Percentiles rank a stretch among this genome's conserved stretches.
These are phyloP conservation scores for Drosophila neutralis DNA, from an alignment of 2,888 invertebrate species.

Conservation along the genomic window DNA sequence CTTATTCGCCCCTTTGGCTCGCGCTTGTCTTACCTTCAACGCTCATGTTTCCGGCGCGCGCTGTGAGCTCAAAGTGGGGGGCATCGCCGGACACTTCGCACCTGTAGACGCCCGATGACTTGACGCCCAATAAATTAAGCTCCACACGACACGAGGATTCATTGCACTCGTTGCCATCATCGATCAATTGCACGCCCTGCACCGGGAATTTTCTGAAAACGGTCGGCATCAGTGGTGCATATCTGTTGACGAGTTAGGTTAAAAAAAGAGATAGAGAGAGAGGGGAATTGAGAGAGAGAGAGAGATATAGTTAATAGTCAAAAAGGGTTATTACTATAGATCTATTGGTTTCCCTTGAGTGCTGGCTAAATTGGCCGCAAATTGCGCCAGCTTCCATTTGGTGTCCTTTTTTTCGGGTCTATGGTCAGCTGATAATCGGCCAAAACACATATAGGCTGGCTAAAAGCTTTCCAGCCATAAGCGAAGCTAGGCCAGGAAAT, in stretches of 20 bases:
- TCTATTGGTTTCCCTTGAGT: constrained; percentile 35
- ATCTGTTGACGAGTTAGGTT: constrained; percentile 58
- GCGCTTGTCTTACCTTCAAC: constrained; percentile 85
- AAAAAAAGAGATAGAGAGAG: neutral
- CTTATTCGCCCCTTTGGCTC: constrained; percentile 44
- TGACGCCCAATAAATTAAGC: constrained; percentile 79
- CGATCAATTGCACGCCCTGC: constrained; percentile 77
- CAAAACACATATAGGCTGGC: constrained; percentile 48
- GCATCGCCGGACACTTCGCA: constrained; percentile 88
- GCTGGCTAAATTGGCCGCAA: constrained; percentile 64
- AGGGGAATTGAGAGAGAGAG: neutral
- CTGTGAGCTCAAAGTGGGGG: constrained; percentile 86
- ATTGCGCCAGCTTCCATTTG: constrained; percentile 57
- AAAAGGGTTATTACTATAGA: constrained; percentile 22
- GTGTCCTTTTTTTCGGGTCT: constrained; percentile 31
- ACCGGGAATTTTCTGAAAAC: constrained; percentile 81
- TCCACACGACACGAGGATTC: constrained; percentile 82
- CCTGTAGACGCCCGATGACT: constrained; percentile 86
- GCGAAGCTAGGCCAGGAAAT: constrained; percentile 68
- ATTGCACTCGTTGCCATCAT: constrained; percentile 81
- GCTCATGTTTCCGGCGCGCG: constrained; percentile 86
- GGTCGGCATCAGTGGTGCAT: constrained; percentile 82
- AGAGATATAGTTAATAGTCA: neutral
- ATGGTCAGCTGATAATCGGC: constrained; percentile 66
- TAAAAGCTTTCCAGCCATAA: constrained; percentile 76